phyloP scores from a whole-genome alignment of 2,797 vertebrate species.

The Poeciliopsis turneri region DNA sequence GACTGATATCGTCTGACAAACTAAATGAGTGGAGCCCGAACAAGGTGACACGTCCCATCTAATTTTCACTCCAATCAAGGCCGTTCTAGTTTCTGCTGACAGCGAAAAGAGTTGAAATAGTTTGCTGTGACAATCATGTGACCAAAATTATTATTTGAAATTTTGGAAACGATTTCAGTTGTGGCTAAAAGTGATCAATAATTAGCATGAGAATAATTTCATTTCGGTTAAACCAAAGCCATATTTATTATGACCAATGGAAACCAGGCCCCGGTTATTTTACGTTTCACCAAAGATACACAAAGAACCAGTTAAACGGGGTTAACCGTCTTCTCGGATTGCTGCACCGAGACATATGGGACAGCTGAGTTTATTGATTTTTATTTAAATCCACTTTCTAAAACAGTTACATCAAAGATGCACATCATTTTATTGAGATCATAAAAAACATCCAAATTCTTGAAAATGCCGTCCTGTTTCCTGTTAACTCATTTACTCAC shows the following conservation, averaged over 20 bases:
- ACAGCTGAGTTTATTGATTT: not conserved
- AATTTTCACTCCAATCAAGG: not conserved
- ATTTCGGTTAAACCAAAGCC: not conserved
- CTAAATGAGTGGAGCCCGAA: not conserved
- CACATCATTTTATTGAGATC: not conserved
- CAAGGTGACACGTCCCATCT: not conserved
- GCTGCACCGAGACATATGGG: not conserved
- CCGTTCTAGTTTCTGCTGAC: not conserved
- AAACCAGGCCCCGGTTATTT: not conserved
- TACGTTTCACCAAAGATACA: not conserved
- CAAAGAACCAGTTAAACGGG: not conserved
- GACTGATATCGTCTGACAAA: not conserved
- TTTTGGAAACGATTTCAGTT: not conserved
- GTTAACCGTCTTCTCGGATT: not conserved
- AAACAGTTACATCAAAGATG: not conserved
- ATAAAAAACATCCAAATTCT: not conserved
- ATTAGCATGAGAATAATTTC: not conserved
- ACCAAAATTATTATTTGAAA: not conserved
- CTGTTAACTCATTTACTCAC: not conserved
- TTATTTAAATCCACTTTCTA: not conserved
- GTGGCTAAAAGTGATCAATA: not conserved
- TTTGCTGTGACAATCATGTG: not conserved
- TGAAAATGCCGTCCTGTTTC: not conserved
- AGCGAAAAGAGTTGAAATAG: not conserved
- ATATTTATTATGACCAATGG: not conserved